Conservation (phyloP, 37 sponge, comb jelly and placozoan species). For the Halisarca cf. caerulea region DNA sequence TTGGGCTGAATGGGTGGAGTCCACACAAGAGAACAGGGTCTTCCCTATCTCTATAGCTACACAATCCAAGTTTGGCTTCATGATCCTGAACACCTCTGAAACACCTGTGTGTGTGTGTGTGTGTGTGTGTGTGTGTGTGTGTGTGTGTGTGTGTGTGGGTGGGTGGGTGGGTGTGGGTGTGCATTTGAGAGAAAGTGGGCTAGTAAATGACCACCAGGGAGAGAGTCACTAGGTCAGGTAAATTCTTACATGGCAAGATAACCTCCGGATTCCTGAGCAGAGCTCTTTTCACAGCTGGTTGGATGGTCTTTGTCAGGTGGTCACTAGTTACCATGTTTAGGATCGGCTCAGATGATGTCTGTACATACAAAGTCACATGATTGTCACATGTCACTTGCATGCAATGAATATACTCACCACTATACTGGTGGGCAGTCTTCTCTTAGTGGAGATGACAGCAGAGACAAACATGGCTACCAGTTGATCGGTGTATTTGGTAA, state of each 20-base stretch:
- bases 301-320: neutral
- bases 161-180: no score
- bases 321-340: neutral
- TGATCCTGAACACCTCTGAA: neutral
- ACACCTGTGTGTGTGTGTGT: neutral
- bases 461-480: constrained; percentile 18
- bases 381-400: neutral
- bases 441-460: neutral
- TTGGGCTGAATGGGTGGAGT: constrained; percentile 8
- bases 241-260: neutral
- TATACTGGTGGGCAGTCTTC: neutral
- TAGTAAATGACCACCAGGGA: no score
- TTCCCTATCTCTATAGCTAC: constrained; percentile 5
- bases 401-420: neutral
- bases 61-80: neutral
- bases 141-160: no score
- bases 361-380: neutral
- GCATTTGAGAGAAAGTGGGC: no score
- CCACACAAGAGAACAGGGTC: constrained; percentile 20
- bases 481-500: neutral
- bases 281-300: neutral
- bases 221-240: no score
- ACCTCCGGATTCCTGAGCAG: constrained; percentile 19
- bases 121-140: no score
- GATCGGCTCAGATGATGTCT: neutral